Evolutionary conservation across 2,113 vertebrate genomes (phyloP).

Genomic region (Toxostoma redivivum): DNA sequence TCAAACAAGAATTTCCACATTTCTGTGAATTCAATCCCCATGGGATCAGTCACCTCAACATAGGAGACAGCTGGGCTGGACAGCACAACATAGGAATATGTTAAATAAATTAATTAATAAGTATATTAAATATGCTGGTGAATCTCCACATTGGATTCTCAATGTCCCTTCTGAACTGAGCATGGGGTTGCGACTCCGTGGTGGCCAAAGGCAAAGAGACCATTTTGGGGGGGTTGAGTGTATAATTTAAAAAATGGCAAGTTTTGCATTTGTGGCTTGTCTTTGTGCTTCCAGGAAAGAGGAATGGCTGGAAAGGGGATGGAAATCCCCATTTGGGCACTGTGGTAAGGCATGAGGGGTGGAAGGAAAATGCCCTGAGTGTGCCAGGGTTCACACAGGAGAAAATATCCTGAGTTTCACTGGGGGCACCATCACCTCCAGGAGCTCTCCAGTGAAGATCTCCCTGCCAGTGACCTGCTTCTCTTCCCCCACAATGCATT

Average conservation of each 20-base stretch:
- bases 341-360: background rate
- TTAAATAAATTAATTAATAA: background rate
- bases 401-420: rapidly evolving
- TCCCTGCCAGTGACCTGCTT: background rate
- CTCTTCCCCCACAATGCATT: rapidly evolving
- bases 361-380: background rate
- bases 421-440: background rate
- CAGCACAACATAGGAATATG: background rate
- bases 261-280: background rate
- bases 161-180: background rate
- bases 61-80: background rate
- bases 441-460: background rate
- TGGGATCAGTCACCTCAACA: background rate
- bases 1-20: background rate
- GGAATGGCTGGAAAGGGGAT: background rate
- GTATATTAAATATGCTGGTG: background rate
- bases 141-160: background rate
- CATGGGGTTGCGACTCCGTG: rapidly evolving
- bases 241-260: background rate
- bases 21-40: rapidly evolving
- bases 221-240: background rate
- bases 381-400: background rate
- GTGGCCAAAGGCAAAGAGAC: background rate
- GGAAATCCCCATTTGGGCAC: background rate
- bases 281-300: background rate